These are phyloP conservation scores for Uloborus plumipes DNA, from an alignment of 2,888 invertebrate species.

Conservation along the genomic window DNA sequence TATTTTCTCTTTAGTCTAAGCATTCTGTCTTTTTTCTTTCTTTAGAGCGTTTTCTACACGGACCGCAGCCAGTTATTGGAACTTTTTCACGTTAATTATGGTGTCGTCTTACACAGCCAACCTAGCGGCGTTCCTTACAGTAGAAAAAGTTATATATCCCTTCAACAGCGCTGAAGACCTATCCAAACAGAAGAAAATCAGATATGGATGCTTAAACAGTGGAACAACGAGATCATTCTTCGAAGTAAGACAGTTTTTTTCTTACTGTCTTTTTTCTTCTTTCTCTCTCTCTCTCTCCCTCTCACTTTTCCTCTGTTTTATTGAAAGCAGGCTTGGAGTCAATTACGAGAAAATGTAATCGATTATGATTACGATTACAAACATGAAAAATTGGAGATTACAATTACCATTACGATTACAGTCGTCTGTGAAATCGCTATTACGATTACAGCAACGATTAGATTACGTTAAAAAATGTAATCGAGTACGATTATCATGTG, in stretches of 20 bases:
- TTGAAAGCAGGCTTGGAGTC: no score
- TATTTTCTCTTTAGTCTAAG: not conserved
- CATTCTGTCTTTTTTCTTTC: not conserved
- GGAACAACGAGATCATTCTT: constrained; percentile 97
- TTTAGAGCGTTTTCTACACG: constrained; percentile 86
- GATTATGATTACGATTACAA: no score
- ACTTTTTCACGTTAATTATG: constrained; percentile 96
- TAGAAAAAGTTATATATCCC: constrained; percentile 80
- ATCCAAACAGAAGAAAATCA: constrained; percentile 95
- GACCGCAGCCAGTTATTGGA: constrained; percentile 90
- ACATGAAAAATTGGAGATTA: no score
- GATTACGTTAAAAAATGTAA: no score
- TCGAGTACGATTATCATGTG: no score
- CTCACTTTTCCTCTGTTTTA: no score
- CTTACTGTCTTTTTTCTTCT: no score
- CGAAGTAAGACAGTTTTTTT: constrained; percentile 81
- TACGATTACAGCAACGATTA: no score
- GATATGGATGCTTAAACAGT: constrained; percentile 92
- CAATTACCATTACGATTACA: no score
- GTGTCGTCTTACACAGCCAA: constrained; percentile 97
- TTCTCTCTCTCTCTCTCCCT: no score
- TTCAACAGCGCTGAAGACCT: constrained; percentile 96
- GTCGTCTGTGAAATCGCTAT: no score
- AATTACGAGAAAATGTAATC: no score
- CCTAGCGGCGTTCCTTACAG: constrained; percentile 92